phyloP scores from a whole-genome alignment of 2,113 vertebrate genomes.

The Mystacornis crossleyi region DNA sequence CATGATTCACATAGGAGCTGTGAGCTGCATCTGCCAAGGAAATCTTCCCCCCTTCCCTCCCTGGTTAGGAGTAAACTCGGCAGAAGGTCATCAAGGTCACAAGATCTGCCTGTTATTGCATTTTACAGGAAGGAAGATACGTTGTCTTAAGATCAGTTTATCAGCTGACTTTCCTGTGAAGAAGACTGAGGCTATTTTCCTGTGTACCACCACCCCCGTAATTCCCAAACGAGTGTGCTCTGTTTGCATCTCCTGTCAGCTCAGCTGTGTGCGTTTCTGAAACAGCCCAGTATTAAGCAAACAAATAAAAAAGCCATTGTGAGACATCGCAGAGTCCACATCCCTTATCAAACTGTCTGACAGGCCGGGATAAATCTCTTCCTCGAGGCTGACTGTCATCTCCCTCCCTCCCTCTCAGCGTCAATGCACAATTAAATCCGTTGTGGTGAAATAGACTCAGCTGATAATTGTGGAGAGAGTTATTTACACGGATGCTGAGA shows the following conservation, averaged over 20 bases:
- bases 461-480: conserved; percentile 4
- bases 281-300: conserved; percentile 69
- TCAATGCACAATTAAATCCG: conserved; percentile 41
- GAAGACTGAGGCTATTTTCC: conserved; percentile 68
- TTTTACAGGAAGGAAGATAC: conserved; percentile 78
- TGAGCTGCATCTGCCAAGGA: background rate
- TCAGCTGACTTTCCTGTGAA: conserved; percentile 78
- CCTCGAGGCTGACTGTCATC: conserved; percentile 6
- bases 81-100: conserved; percentile 54
- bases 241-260: conserved; percentile 53
- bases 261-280: conserved; percentile 56
- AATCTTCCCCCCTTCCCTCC: background rate
- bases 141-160: conserved; percentile 75
- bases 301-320: conserved; percentile 77
- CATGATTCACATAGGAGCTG: conserved; percentile 49
- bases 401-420: background rate
- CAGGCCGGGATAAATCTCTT: conserved; percentile 31
- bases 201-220: conserved; percentile 74
- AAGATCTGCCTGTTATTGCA: conserved; percentile 64
- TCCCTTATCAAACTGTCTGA: conserved; percentile 68
- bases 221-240: conserved; percentile 68
- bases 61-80: background rate
- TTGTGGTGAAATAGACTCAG: conserved; percentile 17
- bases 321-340: conserved; percentile 30
- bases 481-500: background rate